A percentile compares a stretch with the other conserved stretches of the same genome.
These are phyloP conservation scores for Pherbina coryleti DNA, from an alignment of 2,888 invertebrate genomes.

Conservation along the genomic window DNA sequence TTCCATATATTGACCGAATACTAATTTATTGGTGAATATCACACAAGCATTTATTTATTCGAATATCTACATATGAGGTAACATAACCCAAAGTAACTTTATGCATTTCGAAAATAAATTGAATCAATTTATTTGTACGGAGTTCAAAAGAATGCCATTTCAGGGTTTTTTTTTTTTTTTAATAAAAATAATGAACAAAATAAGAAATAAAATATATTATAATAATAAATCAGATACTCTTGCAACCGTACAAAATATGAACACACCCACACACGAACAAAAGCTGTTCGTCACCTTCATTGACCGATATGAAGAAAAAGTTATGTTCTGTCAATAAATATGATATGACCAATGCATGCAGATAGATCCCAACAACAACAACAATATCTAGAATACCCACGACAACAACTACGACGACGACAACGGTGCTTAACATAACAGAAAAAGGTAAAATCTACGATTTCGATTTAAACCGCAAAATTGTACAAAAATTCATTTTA, in stretches of 20 bases:
- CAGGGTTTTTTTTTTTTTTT: conserved; percentile 22
- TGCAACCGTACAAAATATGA: background rate
- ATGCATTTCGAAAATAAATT: too few relatives aligned
- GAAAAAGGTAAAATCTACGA: conserved; percentile 47
- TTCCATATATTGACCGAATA: too few relatives aligned
- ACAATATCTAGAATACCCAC: conserved; percentile 20
- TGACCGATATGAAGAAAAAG: conserved; percentile 44
- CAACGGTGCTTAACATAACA: conserved; percentile 17
- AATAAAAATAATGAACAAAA: too few relatives aligned
- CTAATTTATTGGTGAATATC: too few relatives aligned
- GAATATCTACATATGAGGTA: too few relatives aligned
- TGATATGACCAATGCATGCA: conserved; percentile 63
- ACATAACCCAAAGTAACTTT: too few relatives aligned
- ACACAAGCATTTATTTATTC: too few relatives aligned
- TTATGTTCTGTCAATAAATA: conserved; percentile 59
- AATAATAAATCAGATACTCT: too few relatives aligned
- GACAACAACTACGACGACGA: background rate
- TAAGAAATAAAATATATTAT: background rate
- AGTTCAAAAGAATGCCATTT: background rate
- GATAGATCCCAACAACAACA: conserved; percentile 15
- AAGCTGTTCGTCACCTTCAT: conserved; percentile 49
- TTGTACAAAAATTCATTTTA: conserved; percentile 51
- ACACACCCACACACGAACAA: background rate
- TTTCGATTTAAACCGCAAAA: conserved; percentile 48
- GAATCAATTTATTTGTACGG: too few relatives aligned